phyloP scores from a whole-genome alignment of 2,888 invertebrate genomes.

The Synergus umbraculus region DNA sequence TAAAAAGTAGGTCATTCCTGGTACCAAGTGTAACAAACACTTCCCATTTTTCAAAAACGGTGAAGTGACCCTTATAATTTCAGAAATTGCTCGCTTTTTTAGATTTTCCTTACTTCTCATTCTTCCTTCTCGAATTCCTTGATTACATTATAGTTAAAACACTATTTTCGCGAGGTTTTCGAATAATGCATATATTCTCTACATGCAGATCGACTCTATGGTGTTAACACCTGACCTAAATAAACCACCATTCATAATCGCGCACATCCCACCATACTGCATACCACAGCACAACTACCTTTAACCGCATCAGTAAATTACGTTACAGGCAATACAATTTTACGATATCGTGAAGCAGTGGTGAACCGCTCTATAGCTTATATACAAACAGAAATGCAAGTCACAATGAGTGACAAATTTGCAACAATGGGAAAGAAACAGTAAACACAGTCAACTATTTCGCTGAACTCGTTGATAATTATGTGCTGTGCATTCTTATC shows the following conservation, averaged over 20 bases:
- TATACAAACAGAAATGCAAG: constrained; percentile 1
- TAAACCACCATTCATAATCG: constrained; percentile 64
- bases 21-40: neutral
- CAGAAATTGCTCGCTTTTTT: neutral
- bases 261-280: constrained; percentile 12
- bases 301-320: constrained; percentile 18
- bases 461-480: too few relatives aligned
- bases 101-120: neutral
- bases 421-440: neutral
- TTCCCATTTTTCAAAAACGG: neutral
- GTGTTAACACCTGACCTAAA: constrained; percentile 63
- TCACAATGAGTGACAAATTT: constrained; percentile 6
- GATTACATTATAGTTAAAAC: too few relatives aligned
- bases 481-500: too few relatives aligned
- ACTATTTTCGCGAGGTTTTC: too few relatives aligned
- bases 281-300: constrained; percentile 5
- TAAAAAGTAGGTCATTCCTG: constrained; percentile 7
- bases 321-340: constrained; percentile 7
- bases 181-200: neutral
- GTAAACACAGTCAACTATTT: neutral
- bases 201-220: constrained; percentile 44
- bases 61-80: neutral
- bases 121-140: neutral
- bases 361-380: neutral
- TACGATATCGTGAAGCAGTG: constrained; percentile 27